Base-by-base conservation (phyloP, 2,888 invertebrate species). In the Drosophila mulleri region DNA sequence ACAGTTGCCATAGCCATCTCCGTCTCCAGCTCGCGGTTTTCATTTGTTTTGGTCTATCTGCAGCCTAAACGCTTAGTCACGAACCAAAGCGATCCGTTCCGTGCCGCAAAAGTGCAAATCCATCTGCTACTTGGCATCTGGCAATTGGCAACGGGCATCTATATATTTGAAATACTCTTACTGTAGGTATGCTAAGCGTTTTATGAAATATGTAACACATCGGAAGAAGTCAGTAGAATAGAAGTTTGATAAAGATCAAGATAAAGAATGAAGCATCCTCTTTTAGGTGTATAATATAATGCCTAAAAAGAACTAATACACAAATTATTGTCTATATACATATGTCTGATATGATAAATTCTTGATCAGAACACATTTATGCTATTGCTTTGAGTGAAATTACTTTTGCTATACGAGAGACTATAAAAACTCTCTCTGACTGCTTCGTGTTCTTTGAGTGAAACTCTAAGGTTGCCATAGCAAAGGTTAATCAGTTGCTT, bases 51-150 rank as follows among this genome's bases (percentile, higher is more conserved):
- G 60, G 37, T 65, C 72, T 81, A 81, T 84, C 80, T 76, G 72
- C 39, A 67, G 66, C 61, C 57, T 75, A 72, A 83, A 67, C 71
- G 89, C 89, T 83, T 72, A 87, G 88, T 89, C 89, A 83, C 89
- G 83, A 89, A 60, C 54, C 58, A 11, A 67, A 41, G 50, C 18
- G 26, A 35, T 42, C 42, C 47, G 65, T n/a, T 37, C 11, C 47
- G 65, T 50, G 60, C 48, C 64, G 54, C 52, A 62, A 70, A 62
- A 76, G 56, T 78, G 84, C 75, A 80, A 71, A 86, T 73, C 69
- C 72, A 69, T 75, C 78, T 77, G 66, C 65, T 50, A 67, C 64
- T 71, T 71, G 70, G 76, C 76, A 67, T 47, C 72, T 66, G 62
- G 48, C 56, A 83, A 62, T 68, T 69, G 72, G 59, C 74, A 83